These are phyloP conservation scores for Palythoa heliodiscus DNA, from an alignment of 92 coral and sea anemone genomes.

Conservation along the genomic window DNA sequence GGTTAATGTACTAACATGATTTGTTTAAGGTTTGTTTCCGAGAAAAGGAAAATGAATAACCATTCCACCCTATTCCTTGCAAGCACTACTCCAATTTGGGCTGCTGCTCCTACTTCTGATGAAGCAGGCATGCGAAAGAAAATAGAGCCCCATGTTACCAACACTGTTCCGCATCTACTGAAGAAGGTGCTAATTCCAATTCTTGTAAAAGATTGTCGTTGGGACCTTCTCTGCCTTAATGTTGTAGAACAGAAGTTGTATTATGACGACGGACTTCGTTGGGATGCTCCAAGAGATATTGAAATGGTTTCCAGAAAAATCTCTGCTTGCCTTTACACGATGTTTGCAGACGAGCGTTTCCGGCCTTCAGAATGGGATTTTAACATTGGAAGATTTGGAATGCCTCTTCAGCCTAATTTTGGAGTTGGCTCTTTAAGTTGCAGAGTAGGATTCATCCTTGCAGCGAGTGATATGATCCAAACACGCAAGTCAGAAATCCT, in stretches of 20 bases:
- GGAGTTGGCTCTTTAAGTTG: neutral
- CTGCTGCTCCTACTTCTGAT: neutral
- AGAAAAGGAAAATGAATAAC: neutral
- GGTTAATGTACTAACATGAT: slow-evolving; percentile 29
- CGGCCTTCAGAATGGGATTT: slow-evolving; percentile 24
- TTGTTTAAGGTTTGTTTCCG: slow-evolving; percentile 6
- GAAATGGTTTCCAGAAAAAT: neutral
- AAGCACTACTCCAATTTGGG: neutral
- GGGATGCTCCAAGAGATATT: slow-evolving; percentile 16
- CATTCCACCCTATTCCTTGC: slow-evolving; percentile 3
- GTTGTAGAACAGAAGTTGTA: neutral
- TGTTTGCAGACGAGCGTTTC: neutral
- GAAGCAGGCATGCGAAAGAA: neutral
- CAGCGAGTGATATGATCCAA: slow-evolving; percentile 10
- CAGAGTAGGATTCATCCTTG: slow-evolving; percentile 17
- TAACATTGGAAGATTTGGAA: slow-evolving; percentile 1
- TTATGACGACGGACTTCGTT: slow-evolving; percentile 35
- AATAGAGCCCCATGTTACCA: neutral
- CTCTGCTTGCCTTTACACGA: neutral
- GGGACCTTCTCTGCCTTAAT: slow-evolving; percentile 39
- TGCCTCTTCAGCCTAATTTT: slow-evolving; percentile 32
- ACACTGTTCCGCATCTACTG: neutral
- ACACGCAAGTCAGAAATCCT: neutral
- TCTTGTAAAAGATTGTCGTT: slow-evolving; percentile 21
- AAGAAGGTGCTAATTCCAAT: slow-evolving; percentile 4